Percentiles rank a stretch among this genome's conserved stretches.
Evolutionary conservation across 2,797 vertebrate genomes (phyloP).

Genomic region (Acropternis orthonyx): DNA sequence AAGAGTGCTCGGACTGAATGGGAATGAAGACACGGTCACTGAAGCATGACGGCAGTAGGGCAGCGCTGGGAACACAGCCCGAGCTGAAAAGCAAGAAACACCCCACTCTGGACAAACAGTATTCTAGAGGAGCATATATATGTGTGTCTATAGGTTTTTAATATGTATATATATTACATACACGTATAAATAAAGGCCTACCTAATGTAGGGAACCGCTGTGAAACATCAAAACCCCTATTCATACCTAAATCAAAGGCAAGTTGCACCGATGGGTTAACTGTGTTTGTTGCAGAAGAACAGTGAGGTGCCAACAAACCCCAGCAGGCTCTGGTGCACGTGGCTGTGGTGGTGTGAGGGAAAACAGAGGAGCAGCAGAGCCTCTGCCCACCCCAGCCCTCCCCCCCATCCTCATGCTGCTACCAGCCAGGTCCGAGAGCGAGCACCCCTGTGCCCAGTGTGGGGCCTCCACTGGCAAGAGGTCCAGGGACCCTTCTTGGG

Average conservation of each 20-base stretch:
- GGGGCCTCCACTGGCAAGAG: background rate
- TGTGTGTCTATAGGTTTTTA: background rate
- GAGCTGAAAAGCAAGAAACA: background rate
- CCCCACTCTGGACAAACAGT: background rate
- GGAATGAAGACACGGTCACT: background rate
- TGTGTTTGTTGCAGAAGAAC: background rate
- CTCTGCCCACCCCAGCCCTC: background rate
- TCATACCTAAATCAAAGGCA: background rate
- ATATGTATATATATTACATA: background rate
- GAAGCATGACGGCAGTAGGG: background rate
- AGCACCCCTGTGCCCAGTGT: rapidly evolving
- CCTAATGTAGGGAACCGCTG: background rate
- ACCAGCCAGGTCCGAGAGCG: background rate
- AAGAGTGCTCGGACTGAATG: background rate
- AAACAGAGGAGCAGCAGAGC: background rate
- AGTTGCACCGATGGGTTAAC: background rate
- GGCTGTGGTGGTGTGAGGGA: background rate
- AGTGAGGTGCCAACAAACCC: background rate
- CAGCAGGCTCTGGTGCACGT: rapidly evolving
- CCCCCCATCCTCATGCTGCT: background rate
- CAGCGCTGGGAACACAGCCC: background rate
- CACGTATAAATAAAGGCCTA: background rate
- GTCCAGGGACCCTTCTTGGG: background rate
- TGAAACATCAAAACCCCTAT: background rate
- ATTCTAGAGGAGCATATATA: background rate